These are phyloP conservation scores for Plumapathes pennacea DNA, from an alignment of 92 coral and sea anemone genomes.

Conservation along the genomic window DNA sequence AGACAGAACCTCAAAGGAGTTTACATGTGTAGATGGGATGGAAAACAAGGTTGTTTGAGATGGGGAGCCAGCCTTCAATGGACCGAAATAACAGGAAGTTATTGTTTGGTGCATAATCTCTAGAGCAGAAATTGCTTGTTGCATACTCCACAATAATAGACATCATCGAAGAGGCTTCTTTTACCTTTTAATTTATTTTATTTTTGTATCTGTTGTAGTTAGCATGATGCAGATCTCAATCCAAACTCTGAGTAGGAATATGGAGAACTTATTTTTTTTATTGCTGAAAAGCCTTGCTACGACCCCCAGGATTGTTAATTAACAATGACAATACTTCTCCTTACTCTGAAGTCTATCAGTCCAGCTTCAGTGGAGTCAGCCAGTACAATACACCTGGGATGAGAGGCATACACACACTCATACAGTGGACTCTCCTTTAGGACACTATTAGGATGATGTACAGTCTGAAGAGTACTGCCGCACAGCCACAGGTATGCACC, in stretches of 20 bases:
- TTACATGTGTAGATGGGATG: conserved; percentile 74
- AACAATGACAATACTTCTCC: no score
- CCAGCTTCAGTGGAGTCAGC: conserved; percentile 60
- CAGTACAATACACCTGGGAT: conserved; percentile 78
- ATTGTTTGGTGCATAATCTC: no score
- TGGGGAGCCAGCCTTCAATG: conserved; percentile 38
- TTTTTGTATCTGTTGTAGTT: no score
- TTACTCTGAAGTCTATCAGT: conserved; percentile 82
- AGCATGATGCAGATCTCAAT: no score
- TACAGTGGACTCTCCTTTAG: conserved; percentile 61
- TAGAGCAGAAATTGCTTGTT: no score
- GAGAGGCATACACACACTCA: conserved; percentile 77
- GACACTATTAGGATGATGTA: conserved; percentile 34
- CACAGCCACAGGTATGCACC: conserved; percentile 59
- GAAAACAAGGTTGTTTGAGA: conserved; percentile 62
- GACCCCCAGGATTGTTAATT: no score
- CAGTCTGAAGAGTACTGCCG: conserved; percentile 23
- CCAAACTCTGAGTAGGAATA: no score
- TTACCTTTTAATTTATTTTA: no score
- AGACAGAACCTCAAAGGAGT: conserved; percentile 67
- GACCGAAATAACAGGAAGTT: not conserved
- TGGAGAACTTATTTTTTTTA: no score
- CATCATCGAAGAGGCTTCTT: no score
- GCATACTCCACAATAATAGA: no score
- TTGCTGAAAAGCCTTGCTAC: no score